phyloP scores from a whole-genome alignment of 2,888 invertebrate genomes.

The Lathronympha strigana region DNA sequence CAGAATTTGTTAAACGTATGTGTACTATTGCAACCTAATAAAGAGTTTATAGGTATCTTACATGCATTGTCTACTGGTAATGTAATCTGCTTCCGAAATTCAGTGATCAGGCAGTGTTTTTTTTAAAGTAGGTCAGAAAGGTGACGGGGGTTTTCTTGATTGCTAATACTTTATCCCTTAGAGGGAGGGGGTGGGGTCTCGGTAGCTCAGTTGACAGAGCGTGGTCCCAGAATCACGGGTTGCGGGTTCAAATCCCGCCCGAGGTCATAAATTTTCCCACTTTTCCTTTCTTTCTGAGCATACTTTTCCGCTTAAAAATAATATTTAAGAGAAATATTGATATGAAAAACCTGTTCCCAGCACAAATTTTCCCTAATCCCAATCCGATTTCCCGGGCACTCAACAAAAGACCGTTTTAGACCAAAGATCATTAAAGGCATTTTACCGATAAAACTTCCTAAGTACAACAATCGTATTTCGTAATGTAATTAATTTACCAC shows the following conservation, averaged over 20 bases:
- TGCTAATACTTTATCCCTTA: too few species aligned
- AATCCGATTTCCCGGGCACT: not conserved
- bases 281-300: too few species aligned
- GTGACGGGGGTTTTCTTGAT: conserved; percentile 17
- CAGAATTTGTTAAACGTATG: too few species aligned
- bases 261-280: too few species aligned
- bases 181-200: too few species aligned
- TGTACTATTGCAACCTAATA: too few species aligned
- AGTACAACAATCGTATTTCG: conserved; percentile 48
- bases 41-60: not conserved
- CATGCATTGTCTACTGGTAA: not conserved
- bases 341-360: not conserved
- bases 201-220: too few species aligned
- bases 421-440: conserved; percentile 29
- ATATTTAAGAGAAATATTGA: not conserved
- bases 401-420: conserved; percentile 29
- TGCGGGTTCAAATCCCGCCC: too few species aligned
- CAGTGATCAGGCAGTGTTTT: conserved; percentile 15
- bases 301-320: too few species aligned
- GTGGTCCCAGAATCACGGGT: too few species aligned
- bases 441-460: conserved; percentile 39
- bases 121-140: conserved; percentile 13
- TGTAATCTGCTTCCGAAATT: not conserved
- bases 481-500: conserved; percentile 48
- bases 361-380: not conserved